phyloP scores from a whole-genome alignment of 1,140 invertebrate species.

The Meloidogyne floridensis region DNA sequence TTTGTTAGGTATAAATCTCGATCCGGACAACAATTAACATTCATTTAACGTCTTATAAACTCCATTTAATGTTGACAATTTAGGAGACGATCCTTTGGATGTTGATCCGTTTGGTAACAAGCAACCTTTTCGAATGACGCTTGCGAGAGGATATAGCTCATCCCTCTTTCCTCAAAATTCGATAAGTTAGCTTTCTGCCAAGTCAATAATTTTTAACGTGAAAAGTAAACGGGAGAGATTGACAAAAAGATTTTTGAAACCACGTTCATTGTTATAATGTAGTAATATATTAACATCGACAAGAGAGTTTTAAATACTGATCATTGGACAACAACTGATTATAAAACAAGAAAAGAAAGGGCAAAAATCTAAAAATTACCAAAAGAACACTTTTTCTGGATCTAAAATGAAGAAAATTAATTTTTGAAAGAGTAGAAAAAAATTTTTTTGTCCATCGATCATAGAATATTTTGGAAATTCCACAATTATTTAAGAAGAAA shows the following conservation, averaged over 20 bases:
- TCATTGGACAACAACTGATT: constrained; percentile 7
- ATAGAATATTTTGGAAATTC: too few species aligned
- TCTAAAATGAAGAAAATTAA: neutral
- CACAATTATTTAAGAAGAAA: too few species aligned
- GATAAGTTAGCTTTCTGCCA: constrained; percentile 1
- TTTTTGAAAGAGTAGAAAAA: neutral
- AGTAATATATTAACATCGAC: neutral
- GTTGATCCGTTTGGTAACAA: neutral
- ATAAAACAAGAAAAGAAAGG: neutral
- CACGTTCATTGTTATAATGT: neutral
- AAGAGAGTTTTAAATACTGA: neutral
- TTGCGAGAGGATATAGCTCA: neutral
- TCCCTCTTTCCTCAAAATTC: neutral
- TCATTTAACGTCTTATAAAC: neutral
- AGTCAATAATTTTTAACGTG: constrained; percentile 7
- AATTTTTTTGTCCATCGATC: too few species aligned
- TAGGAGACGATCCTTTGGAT: neutral
- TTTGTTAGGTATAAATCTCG: neutral
- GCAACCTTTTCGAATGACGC: neutral
- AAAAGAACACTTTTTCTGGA: neutral
- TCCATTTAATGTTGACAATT: neutral
- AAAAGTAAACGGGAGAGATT: neutral
- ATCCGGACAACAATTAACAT: neutral
- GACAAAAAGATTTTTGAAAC: neutral
- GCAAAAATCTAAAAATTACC: neutral